phyloP scores from a whole-genome alignment of 1,140 invertebrate species.

The Holcopasites calliopsidis region DNA sequence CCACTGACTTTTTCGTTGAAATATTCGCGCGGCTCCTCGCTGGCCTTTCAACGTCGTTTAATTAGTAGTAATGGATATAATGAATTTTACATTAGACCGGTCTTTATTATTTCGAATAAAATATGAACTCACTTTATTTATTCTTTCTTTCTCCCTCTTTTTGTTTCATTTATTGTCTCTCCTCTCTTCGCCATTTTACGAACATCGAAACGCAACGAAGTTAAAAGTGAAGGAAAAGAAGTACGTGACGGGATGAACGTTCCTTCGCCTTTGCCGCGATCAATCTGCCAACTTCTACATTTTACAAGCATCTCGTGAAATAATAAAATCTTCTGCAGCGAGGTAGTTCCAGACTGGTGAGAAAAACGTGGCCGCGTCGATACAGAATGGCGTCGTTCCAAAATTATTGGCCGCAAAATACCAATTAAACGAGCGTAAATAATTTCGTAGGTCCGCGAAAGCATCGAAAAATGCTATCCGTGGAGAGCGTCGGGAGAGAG shows the following conservation, averaged over 20 bases:
- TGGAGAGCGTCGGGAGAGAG: not conserved
- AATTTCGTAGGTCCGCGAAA: constrained; percentile 37
- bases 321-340: constrained; percentile 16
- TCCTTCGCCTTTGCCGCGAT: not conserved
- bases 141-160: not conserved
- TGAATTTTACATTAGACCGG: constrained; percentile 59
- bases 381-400: constrained; percentile 30
- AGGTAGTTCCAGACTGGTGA: no score
- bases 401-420: constrained; percentile 44
- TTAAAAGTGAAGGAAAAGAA: no score
- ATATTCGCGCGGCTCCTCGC: constrained; percentile 48
- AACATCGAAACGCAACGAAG: no score
- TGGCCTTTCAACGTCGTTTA: constrained; percentile 51
- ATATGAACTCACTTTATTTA: constrained; percentile 19
- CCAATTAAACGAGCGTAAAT: constrained; percentile 44
- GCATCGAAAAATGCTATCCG: constrained; percentile 21
- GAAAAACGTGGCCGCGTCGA: not conserved
- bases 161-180: not conserved
- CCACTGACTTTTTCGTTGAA: constrained; percentile 56
- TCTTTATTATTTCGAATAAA: constrained; percentile 59
- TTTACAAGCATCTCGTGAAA: not conserved
- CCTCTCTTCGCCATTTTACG: not conserved
- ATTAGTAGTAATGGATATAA: constrained; percentile 59
- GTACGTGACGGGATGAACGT: no score
- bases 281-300: no score